Base-by-base conservation (phyloP, 2,113 vertebrate species). In the Sebastes schlegelii region DNA sequence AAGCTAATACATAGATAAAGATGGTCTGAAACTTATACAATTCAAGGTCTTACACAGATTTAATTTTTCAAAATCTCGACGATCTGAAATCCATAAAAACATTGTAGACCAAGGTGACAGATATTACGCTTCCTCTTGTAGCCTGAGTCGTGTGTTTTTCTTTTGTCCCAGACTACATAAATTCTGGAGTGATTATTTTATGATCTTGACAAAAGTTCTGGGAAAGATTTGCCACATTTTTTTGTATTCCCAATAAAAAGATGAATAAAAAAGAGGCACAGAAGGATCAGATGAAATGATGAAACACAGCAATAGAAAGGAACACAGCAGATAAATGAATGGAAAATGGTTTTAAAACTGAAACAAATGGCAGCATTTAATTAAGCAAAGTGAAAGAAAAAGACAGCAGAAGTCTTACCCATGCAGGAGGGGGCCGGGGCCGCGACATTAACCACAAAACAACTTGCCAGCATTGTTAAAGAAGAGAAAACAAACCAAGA, bases 401-500 rank as follows among this genome's bases (percentile, higher is more conserved):
- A 43, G 23, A 48, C 43, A 52, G 16, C 42, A 12, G 34, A 12
- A 65, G 66, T 95, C 97, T 97, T 98, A 98, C 97, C 97, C 95
- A 96, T 94, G 95, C 95, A 95, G 95, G 95, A 96, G 96, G 93
- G 96, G 94, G 81, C 80, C 0, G 40, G 71, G 75, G 79, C 86
- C 61, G 34, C n/a, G 21, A 67, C 46, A 82, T 84, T 91, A 84
- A 93, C 93, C 95, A 96, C 94, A 96, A 95, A 95, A 96, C 95
- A 97, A 96, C 96, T 93, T 96, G 96, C 95, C 97, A 96, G 92
- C 96, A 97, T 96, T 96, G 93, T 96, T 95, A 93, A 94, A 95
- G 92, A 95, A 92, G 96, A 96, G 94, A 95, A 94, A 96, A 97
- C 87, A 96, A 94, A 97, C 93, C 96, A 95, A 95, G 34, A 93